Base-by-base conservation (phyloP, 2,888 invertebrate genomes). In the Euplagia quadripunctaria region DNA sequence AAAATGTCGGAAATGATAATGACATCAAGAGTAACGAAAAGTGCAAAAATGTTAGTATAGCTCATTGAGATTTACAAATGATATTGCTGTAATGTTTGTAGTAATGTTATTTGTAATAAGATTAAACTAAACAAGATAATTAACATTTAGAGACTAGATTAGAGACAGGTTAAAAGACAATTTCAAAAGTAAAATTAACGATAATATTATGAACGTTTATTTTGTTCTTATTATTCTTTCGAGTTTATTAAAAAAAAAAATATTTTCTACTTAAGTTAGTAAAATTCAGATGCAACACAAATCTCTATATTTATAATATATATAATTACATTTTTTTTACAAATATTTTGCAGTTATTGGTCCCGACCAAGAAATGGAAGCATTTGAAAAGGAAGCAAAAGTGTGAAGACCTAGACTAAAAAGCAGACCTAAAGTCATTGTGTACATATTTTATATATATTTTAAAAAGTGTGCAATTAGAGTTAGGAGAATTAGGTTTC, bases 361-460 rank as follows among this genome's bases (percentile, higher is more conserved):
- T 92, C 74, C 91, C 92, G 93, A 79, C 86, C 79, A 94, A 94
- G 79, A 94, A 94, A 79, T 87, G 86, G 12, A 85, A 79, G 67
- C 88, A 92, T 79, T 81, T 90, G 71, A 89, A 82, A 74, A 82
- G 76, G 64, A 82, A 74, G 72, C 74, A 64, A 31, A 46, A 76
- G 42, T 86, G 86, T 72, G 70, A 74, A 43, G 16, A 43, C 42
- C n/a, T 71, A 72, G 43, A 20, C 67, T 43, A 75, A 71, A 74
- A 58, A 5, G 20, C n/a, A 64, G 31, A 51, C 49, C 51, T n/a
- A 42, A 6, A n/a, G 7, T 17, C 4, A 49, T 41, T 51, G 52
- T 17, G 4, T 49, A 51, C 61, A 43, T 58, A 61, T 16, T n/a
- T n/a, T n/a, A n/a, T n/a, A n/a, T n/a, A n/a, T n/a, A n/a, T n/a